Percentiles rank a stretch among this genome's conserved stretches.
Conservation (phyloP, 2,797 vertebrate genomes). For the Varecia variegata region DNA sequence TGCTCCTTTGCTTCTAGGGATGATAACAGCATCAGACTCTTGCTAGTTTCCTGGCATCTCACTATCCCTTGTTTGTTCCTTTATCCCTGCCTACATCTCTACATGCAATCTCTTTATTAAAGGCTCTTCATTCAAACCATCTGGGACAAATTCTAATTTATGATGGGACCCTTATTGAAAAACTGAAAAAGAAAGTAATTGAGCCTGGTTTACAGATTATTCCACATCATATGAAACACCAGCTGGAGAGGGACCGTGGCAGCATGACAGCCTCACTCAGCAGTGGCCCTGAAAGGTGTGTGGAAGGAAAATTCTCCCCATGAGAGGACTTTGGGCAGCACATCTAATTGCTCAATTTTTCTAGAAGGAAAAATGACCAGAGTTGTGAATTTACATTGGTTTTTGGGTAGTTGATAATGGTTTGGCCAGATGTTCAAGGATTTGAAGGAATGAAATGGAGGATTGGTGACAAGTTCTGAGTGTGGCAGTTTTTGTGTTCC, state of each 20-base stretch:
- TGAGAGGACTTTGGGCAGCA: not conserved
- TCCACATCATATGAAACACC: not conserved
- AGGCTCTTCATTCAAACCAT: not conserved
- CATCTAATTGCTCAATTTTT: not conserved
- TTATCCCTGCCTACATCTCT: not conserved
- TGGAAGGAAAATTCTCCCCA: not conserved
- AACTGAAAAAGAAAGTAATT: not conserved
- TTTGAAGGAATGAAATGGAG: not conserved
- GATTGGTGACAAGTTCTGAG: not conserved
- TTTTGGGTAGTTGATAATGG: not conserved
- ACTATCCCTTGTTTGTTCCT: not conserved
- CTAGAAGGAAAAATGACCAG: not conserved
- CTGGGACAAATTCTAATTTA: not conserved
- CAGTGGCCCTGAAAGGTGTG: not conserved
- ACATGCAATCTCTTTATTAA: not conserved
- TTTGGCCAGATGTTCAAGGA: not conserved
- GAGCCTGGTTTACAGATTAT: not conserved
- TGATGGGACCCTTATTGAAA: not conserved
- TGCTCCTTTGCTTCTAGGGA: not conserved
- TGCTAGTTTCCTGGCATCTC: not conserved
- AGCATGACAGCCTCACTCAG: not conserved
- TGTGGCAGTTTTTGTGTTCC: not conserved
- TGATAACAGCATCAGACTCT: not conserved
- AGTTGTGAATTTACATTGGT: not conserved
- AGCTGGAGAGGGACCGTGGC: not conserved